Percentiles rank a stretch among this genome's conserved stretches.
These are phyloP conservation scores for Chlorocebus sabaeus DNA, from an alignment of 2,113 vertebrate species.

Conservation along the genomic window DNA sequence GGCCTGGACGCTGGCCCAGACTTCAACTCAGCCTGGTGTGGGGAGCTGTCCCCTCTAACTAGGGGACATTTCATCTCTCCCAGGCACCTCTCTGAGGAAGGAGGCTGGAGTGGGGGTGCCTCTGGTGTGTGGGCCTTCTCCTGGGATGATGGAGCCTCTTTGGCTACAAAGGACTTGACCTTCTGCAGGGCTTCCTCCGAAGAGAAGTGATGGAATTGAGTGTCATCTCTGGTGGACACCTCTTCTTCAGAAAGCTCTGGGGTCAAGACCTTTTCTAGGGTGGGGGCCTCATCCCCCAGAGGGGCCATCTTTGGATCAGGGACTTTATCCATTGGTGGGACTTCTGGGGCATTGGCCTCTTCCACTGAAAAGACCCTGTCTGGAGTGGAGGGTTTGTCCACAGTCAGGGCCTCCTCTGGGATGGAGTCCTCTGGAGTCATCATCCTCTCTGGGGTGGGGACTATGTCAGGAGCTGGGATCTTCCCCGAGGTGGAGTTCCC, in stretches of 20 bases:
- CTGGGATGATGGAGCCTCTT: neutral
- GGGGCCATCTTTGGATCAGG: neutral
- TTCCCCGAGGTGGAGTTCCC: neutral
- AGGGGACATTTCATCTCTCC: neutral
- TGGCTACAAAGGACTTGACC: neutral
- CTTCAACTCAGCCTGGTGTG: neutral
- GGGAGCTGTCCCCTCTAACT: neutral
- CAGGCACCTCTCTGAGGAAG: neutral
- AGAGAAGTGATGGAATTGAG: neutral
- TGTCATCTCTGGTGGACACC: fast-evolving
- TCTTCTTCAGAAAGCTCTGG: neutral
- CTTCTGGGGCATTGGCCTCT: neutral
- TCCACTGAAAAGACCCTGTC: neutral
- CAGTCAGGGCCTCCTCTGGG: neutral
- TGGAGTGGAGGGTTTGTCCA: neutral
- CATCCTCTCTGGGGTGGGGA: neutral
- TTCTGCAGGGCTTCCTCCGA: neutral
- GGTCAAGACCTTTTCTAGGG: neutral
- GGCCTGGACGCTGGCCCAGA: neutral
- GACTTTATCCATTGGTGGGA: neutral
- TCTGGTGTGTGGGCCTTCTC: neutral
- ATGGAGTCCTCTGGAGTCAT: too few species aligned
- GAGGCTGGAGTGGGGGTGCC: neutral
- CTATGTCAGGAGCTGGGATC: neutral
- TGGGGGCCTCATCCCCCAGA: neutral